Evolutionary conservation across 2,888 invertebrate genomes (phyloP).

Genomic region (Agrochola lota): DNA sequence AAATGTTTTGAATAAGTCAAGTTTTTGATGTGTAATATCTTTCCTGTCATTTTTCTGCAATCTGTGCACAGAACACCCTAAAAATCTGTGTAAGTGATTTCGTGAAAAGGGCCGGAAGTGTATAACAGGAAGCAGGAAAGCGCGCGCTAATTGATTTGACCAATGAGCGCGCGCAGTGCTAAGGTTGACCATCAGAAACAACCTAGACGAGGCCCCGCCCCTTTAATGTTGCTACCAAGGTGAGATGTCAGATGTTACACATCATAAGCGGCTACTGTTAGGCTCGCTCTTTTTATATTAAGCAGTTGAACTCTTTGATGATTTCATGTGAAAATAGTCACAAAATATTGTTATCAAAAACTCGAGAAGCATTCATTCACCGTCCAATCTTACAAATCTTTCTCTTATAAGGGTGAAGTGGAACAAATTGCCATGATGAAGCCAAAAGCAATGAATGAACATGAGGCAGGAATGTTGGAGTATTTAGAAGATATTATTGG

Average conservation of each 20-base stretch:
- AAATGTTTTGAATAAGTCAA: background rate
- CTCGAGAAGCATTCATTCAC: background rate
- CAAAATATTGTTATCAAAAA: background rate
- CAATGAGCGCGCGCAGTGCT: too few relatives aligned
- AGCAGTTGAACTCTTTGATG: background rate
- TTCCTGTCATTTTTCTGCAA: too few relatives aligned
- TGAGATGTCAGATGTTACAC: too few relatives aligned
- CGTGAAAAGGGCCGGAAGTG: too few relatives aligned
- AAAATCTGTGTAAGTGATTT: too few relatives aligned
- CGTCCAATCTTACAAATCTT: background rate
- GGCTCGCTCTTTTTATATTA: background rate
- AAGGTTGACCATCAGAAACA: too few relatives aligned
- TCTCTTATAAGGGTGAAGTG: slow-evolving; percentile 96
- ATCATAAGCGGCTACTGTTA: too few relatives aligned
- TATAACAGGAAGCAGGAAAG: too few relatives aligned
- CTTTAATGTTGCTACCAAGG: too few relatives aligned
- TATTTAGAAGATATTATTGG: slow-evolving; percentile 99
- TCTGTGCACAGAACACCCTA: too few relatives aligned
- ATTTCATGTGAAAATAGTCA: background rate
- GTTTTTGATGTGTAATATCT: background rate
- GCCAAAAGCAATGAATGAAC: slow-evolving; percentile 95
- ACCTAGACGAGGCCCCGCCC: too few relatives aligned
- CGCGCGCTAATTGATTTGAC: too few relatives aligned
- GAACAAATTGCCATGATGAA: slow-evolving; percentile 99
- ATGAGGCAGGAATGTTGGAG: slow-evolving; percentile 99